These are phyloP conservation scores for Augochlorella aurata DNA, from an alignment of 2,888 invertebrate genomes.

Conservation along the genomic window DNA sequence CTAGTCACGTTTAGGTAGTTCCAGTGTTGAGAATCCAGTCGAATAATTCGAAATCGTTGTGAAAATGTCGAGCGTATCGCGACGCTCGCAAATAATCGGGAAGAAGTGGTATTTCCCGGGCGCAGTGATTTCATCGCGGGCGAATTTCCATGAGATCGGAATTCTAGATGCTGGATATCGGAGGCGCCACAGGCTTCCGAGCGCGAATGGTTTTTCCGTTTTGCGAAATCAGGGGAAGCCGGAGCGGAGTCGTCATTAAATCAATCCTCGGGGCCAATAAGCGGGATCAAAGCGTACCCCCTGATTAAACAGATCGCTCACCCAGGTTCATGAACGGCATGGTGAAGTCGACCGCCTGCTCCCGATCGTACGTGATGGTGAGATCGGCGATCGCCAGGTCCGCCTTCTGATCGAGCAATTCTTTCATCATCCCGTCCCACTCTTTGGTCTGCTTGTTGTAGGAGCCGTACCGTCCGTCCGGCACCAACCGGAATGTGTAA, in stretches of 20 bases:
- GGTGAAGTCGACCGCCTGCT: constrained; percentile 88
- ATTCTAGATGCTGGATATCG: no score
- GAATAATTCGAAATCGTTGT: no score
- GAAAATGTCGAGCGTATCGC: no score
- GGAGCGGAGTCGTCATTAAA: constrained; percentile 7
- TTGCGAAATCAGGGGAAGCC: neutral
- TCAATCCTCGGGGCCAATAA: constrained; percentile 12
- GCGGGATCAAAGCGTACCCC: neutral
- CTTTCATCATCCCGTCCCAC: constrained; percentile 96
- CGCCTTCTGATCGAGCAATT: constrained; percentile 93
- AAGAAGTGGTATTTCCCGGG: no score
- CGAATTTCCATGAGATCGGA: neutral
- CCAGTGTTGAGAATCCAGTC: no score
- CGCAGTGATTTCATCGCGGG: neutral
- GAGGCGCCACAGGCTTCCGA: neutral
- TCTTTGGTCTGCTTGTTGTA: constrained; percentile 91
- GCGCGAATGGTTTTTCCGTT: neutral
- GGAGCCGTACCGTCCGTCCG: constrained; percentile 93
- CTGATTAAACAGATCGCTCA: constrained; percentile 70
- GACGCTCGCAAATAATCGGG: no score
- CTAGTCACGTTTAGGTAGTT: no score
- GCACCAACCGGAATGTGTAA: constrained; percentile 92
- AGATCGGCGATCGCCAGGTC: constrained; percentile 98
- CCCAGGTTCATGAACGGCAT: constrained; percentile 99
- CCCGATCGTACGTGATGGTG: constrained; percentile 98